These are phyloP conservation scores for Panthera uncia DNA, from an alignment of 2,113 vertebrate species.

Conservation along the genomic window DNA sequence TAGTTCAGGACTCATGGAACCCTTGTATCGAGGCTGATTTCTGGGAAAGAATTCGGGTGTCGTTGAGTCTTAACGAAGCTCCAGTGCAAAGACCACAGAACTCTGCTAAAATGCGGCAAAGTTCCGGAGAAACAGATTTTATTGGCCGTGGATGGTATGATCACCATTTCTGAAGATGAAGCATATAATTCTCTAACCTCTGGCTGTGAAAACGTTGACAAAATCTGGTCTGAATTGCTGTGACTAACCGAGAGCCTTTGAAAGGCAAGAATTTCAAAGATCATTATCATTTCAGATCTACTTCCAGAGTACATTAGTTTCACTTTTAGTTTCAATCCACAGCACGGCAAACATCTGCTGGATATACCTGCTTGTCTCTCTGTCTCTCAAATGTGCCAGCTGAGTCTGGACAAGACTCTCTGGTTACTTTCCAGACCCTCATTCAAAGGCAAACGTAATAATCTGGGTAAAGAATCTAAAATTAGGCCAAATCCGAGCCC, in stretches of 20 bases:
- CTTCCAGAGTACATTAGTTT: conserved; percentile 25
- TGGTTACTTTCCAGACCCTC: background rate
- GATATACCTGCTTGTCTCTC: conserved; percentile 43
- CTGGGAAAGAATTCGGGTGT: background rate
- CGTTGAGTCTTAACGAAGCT: background rate
- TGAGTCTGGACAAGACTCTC: background rate
- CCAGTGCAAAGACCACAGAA: background rate
- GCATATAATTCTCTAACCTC: background rate
- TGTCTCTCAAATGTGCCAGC: background rate
- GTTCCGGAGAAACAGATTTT: background rate
- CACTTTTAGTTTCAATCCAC: conserved; percentile 11
- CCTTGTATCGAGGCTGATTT: background rate
- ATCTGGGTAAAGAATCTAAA: background rate
- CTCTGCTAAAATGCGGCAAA: background rate
- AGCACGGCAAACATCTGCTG: conserved; percentile 42
- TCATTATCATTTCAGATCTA: conserved; percentile 47
- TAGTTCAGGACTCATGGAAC: background rate
- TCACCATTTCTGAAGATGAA: background rate
- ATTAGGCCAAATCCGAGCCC: background rate
- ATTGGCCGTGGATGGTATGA: background rate
- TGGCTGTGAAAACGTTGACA: conserved; percentile 34
- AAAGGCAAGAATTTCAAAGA: conserved; percentile 35
- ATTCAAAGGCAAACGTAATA: background rate
- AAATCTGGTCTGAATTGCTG: conserved; percentile 45
- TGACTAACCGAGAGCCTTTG: background rate